These are phyloP conservation scores for Sweltsa coloradensis DNA, from an alignment of 1,140 invertebrate species.

Conservation along the genomic window DNA sequence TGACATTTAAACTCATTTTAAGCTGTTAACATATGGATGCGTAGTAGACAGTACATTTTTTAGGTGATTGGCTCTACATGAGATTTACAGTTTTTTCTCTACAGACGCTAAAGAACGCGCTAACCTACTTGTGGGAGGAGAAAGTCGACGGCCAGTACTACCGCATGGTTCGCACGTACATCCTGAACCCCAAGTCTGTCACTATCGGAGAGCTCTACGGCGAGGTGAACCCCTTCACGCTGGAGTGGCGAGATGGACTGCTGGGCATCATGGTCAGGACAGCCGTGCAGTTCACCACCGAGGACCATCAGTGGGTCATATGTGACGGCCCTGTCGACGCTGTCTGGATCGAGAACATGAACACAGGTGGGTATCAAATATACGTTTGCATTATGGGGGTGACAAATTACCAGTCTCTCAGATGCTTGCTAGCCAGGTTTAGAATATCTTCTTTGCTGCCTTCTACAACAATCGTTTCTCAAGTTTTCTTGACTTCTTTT, in stretches of 20 bases:
- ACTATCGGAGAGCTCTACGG: constrained; percentile 83
- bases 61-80: not conserved
- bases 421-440: too few species aligned
- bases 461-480: too few species aligned
- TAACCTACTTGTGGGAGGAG: constrained; percentile 43
- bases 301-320: constrained; percentile 69
- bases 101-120: constrained; percentile 52
- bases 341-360: constrained; percentile 93
- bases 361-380: too few species aligned
- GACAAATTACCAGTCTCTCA: too few species aligned
- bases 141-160: constrained; percentile 41
- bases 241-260: constrained; percentile 86
- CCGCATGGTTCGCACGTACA: constrained; percentile 49
- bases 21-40: too few species aligned
- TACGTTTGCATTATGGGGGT: too few species aligned
- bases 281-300: constrained; percentile 45
- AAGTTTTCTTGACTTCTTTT: too few species aligned
- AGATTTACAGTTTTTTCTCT: not conserved
- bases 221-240: constrained; percentile 67
- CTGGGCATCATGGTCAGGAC: constrained; percentile 55
- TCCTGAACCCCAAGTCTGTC: constrained; percentile 80
- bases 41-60: too few species aligned
- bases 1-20: too few species aligned
- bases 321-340: constrained; percentile 89
- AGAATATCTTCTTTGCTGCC: too few species aligned